Evolutionary conservation across 2,888 invertebrate genomes (phyloP).

Genomic region (Parnassius smintheus): DNA sequence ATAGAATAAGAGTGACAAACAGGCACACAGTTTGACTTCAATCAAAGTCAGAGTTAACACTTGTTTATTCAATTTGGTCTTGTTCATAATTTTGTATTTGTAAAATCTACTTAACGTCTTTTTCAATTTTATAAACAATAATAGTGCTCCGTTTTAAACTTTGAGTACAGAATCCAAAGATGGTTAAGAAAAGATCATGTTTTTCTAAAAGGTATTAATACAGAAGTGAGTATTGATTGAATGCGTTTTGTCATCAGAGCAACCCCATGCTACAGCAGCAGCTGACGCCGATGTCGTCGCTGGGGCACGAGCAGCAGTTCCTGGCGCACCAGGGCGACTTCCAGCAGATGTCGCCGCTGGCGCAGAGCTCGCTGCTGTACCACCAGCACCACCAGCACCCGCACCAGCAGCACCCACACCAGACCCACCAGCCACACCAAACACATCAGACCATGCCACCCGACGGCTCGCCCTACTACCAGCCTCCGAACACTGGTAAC

Average conservation of each 20-base stretch:
- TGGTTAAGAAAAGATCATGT: no score
- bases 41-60: no score
- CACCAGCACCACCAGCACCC: slow-evolving; percentile 45
- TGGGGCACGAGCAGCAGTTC: slow-evolving; percentile 52
- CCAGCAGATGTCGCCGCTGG: slow-evolving; percentile 48
- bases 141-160: no score
- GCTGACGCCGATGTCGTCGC: slow-evolving; percentile 40
- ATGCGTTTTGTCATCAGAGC: slow-evolving; percentile 35
- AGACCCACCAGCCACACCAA: slow-evolving; percentile 49
- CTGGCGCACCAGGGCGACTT: slow-evolving; percentile 40
- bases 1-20: no score
- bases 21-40: no score
- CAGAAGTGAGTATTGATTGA: no score
- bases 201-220: no score
- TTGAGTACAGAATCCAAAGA: no score
- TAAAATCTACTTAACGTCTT: no score
- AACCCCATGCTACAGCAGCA: slow-evolving; percentile 47
- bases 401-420: slow-evolving; percentile 48
- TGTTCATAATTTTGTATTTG: no score
- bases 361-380: slow-evolving; percentile 38
- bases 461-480: slow-evolving; percentile 55
- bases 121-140: no score
- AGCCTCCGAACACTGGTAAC: slow-evolving; percentile 40
- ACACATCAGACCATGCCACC: slow-evolving; percentile 42
- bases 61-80: no score